Base-by-base conservation (phyloP, 2,797 vertebrate genomes). In the Phataginus tricuspis region DNA sequence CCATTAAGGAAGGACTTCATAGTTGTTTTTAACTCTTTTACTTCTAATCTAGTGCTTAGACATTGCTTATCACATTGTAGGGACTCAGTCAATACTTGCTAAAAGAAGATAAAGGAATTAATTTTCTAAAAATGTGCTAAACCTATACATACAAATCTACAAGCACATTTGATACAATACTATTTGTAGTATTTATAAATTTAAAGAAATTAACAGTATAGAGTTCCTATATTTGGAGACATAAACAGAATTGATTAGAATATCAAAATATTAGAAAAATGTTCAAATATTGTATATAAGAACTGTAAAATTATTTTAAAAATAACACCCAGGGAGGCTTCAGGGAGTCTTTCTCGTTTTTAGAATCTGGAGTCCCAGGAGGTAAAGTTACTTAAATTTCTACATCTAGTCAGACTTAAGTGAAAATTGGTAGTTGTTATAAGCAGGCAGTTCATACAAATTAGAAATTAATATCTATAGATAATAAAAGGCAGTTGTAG, bases 291-390 rank as follows among this genome's bases (percentile, higher is more conserved):
- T 68, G 23, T 45, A 4, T 31, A 63, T 77, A 7, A 5, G 10
- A 71, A 86, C 14, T 49, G 10, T 49, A 42, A 49, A 72, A 29
- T 37, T 23, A 55, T 55, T 45, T 34, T 45, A 61, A 79, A 53
- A 5, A 18, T 61, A 51, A 61, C 4, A 45, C 0, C 51, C 15
- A 79, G 23, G 21, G 8, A 39, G 5, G 1, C 0, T n/a, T 37
- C 53, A 42, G 68, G 23, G 21, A 55, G 5, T 34, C 64, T 29
- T 10, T 91, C 19, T 51, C 11, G 82, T 4, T 86, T 87, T 77
- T 55, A 91, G 61, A 61, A 68, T 31, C n/a, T 55, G 5, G 3
- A 63, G 14, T 57, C 13, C 7, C 11, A 34, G 4, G 14, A 34
- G 1, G 5, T 77, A 7, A 86, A 8, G 1, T 23, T 66, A 71